Conservation (phyloP, 2,888 invertebrate species). For the Odontothrips loti region DNA sequence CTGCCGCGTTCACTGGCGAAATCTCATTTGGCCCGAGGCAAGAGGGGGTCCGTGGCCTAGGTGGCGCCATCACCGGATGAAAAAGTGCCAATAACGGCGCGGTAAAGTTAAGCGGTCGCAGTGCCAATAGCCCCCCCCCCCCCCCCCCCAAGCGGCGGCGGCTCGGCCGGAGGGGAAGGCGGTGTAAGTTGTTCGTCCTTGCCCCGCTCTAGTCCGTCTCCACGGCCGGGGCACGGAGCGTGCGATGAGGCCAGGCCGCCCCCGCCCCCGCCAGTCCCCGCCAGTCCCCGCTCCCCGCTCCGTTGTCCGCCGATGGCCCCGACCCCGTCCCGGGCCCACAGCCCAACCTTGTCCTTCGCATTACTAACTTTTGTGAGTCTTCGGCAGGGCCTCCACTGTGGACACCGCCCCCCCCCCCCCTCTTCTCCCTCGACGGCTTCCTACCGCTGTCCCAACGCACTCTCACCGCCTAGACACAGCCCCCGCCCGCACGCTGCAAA, state of each 20-base stretch:
- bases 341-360: not conserved
- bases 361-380: constrained; percentile 2
- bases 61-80: not conserved
- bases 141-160: not conserved
- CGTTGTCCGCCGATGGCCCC: too few relatives aligned
- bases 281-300: not conserved
- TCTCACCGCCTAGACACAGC: too few relatives aligned
- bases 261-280: not conserved
- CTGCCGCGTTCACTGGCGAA: too few relatives aligned
- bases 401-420: not conserved
- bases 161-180: too few relatives aligned
- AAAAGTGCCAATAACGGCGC: constrained; percentile 17
- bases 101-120: not conserved
- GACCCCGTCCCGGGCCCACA: not conserved
- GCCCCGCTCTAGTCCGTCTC: not conserved
- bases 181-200: not conserved
- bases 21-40: too few relatives aligned
- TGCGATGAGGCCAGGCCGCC: not conserved
- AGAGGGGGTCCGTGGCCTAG: too few relatives aligned
- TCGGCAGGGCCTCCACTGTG: not conserved
- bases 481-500: too few relatives aligned
- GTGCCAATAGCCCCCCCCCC: not conserved
- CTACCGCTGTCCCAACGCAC: too few relatives aligned
- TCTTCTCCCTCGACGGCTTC: not conserved
- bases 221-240: not conserved